Evolutionary conservation across 2,113 vertebrate genomes (phyloP).

Genomic region (Tenebrosternarchus preto): DNA sequence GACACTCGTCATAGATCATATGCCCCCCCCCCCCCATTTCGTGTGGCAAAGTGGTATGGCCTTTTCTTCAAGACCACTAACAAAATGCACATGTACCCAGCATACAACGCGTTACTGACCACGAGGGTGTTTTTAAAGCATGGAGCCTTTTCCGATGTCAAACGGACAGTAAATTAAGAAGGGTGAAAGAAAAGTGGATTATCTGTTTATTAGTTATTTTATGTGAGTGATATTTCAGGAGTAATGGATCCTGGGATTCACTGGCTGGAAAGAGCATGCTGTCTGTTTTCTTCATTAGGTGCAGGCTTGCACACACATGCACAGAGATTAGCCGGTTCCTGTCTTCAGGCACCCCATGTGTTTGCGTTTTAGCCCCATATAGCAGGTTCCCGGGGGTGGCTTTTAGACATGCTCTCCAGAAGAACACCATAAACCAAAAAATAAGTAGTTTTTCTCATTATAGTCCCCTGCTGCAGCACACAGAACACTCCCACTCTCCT

Average conservation of each 20-base stretch:
- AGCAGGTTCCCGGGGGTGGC: conserved; percentile 70
- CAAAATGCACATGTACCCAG: conserved; percentile 45
- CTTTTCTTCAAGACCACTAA: conserved; percentile 29
- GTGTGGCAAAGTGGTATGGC: conserved; percentile 11
- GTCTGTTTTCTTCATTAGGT: conserved; percentile 77
- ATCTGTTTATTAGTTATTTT: conserved; percentile 74
- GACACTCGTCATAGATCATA: conserved; percentile 31
- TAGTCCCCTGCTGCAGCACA: conserved; percentile 53
- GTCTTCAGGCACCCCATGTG: conserved; percentile 75
- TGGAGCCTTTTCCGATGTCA: conserved; percentile 45
- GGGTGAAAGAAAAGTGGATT: conserved; percentile 58
- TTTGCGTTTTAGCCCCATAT: conserved; percentile 79
- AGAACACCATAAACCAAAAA: conserved; percentile 74
- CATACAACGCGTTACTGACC: conserved; percentile 50
- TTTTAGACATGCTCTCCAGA: conserved; percentile 72
- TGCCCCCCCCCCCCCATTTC: background rate
- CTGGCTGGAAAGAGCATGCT: conserved; percentile 48
- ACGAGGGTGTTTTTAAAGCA: conserved; percentile 47
- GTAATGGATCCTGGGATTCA: conserved; percentile 61
- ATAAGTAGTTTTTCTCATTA: conserved; percentile 71
- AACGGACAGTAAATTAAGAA: conserved; percentile 57
- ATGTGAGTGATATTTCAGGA: conserved; percentile 63
- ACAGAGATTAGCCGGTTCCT: conserved; percentile 69
- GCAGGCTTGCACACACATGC: conserved; percentile 53
- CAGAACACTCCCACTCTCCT: conserved; percentile 54